Base-by-base conservation (phyloP, 2,888 invertebrate species). In the Nysson spinosus region DNA sequence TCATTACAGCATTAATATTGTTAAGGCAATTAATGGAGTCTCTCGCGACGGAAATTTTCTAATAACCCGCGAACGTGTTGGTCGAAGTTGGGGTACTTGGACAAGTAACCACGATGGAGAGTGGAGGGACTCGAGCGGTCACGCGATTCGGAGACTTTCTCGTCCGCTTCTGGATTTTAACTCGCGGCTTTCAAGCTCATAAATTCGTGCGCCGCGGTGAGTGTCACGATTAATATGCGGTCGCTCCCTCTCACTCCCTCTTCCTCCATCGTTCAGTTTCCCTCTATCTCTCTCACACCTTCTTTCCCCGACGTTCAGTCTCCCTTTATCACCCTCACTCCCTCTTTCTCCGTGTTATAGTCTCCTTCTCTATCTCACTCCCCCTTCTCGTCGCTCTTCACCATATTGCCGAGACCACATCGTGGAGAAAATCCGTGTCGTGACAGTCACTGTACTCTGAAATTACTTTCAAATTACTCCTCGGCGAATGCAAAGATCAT, bases 221-320 rank as follows among this genome's bases (percentile, higher is more conserved):
- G 69, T 54, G 73, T 64, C 69, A 55, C 69, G 69, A 75, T 72
- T 75, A 72, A 75, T 69, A 68, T 65, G 72, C 74, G 57, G 65
- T 55, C 39, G 66, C 57, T 61, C 30, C 30, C 17, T 20, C 42
- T 26, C 42, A 22, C 26, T 22, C 22, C 6, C n/a, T n/a, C n/a
- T n/a, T n/a, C n/a, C n/a, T n/a, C 37, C 26, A 42, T 16, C 26
- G 34, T 30, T 37, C 44, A 46, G 12, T 42, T 42, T 55, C 39
- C 9, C 37, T 46, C 22, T 37, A n/a, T 63, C 66, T 11, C 14
- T 37, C 44, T 24, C 37, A 24, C 50, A 20, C 11, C 32, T 32
- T 30, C n/a, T n/a, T n/a, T 22, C 22, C 6, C 37, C 26, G 42
- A 19, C 26, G 34, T 30, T 37, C 44, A 46, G 12, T 42, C 49